These are phyloP conservation scores for Octonoba sinensis DNA, from an alignment of 2,888 invertebrate species.

Conservation along the genomic window DNA sequence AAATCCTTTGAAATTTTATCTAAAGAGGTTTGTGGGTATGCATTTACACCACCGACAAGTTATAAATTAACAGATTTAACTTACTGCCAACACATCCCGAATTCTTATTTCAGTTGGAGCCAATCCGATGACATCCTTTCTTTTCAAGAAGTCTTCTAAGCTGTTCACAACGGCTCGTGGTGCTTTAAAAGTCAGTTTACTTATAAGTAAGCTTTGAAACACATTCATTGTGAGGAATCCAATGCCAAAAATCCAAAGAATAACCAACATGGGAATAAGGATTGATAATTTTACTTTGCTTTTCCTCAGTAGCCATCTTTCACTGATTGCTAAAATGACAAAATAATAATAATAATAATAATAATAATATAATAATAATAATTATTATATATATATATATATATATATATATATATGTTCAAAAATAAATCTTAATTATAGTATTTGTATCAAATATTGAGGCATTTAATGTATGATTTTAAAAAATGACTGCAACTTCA, in stretches of 20 bases:
- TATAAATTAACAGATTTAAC: neutral
- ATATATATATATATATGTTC: too few species aligned
- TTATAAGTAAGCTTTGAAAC: constrained; percentile 42
- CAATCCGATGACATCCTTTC: constrained; percentile 5
- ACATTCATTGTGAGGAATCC: constrained; percentile 41
- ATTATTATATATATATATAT: too few species aligned
- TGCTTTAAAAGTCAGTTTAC: constrained; percentile 43
- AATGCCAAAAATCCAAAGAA: constrained; percentile 31
- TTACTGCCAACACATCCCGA: constrained; percentile 20
- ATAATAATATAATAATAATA: neutral
- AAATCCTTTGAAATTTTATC: too few species aligned
- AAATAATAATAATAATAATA: neutral
- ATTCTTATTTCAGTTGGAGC: constrained; percentile 29
- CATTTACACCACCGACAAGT: too few species aligned
- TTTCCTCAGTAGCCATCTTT: constrained; percentile 23
- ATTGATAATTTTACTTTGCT: constrained; percentile 2
- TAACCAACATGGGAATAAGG: constrained; percentile 11
- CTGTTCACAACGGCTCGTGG: constrained; percentile 25
- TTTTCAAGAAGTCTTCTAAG: constrained; percentile 19
- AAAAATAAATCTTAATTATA: too few species aligned
- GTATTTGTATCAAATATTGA: too few species aligned
- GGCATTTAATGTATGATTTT: too few species aligned
- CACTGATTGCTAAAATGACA: constrained; percentile 17
- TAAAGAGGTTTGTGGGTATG: too few species aligned
- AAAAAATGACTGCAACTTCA: too few species aligned